phyloP scores from a whole-genome alignment of 2,797 vertebrate genomes.

The Lagodon rhomboides region DNA sequence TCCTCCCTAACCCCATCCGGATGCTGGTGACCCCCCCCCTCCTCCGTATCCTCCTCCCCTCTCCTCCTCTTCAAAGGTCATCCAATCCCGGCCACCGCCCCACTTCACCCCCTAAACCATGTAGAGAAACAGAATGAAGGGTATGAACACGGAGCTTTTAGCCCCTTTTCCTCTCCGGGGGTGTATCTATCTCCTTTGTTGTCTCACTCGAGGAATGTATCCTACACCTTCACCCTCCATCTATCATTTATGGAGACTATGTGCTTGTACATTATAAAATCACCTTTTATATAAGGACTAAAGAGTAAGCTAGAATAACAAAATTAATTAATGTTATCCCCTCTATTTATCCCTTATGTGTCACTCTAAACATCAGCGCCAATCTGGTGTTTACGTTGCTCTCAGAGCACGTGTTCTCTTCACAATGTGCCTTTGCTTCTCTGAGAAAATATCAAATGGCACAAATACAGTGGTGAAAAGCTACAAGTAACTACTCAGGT shows the following conservation, averaged over 20 bases:
- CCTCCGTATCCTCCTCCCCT: slow-evolving; percentile 31
- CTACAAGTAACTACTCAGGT: neutral
- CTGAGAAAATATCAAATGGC: neutral
- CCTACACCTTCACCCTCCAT: slow-evolving; percentile 39
- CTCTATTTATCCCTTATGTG: neutral
- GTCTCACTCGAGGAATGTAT: slow-evolving; percentile 43
- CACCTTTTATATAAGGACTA: neutral
- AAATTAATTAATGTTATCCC: neutral
- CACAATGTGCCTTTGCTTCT: neutral
- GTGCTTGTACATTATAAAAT: neutral
- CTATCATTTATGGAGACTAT: slow-evolving; percentile 30
- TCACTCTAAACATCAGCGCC: no score
- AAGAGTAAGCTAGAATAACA: neutral
- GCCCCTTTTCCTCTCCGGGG: slow-evolving; percentile 62
- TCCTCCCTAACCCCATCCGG: slow-evolving; percentile 44
- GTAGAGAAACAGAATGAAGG: slow-evolving; percentile 15
- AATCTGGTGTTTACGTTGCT: neutral
- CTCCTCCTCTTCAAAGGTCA: slow-evolving; percentile 78
- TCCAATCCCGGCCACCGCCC: slow-evolving; percentile 44
- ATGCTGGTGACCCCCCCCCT: slow-evolving; percentile 50
- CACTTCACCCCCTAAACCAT: slow-evolving; percentile 42
- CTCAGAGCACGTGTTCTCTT: neutral
- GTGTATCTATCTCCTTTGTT: slow-evolving; percentile 67
- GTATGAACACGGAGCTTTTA: slow-evolving; percentile 61
- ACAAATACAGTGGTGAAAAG: neutral